Conservation (phyloP, 2,797 vertebrate genomes). For the Poliocrania exsul region DNA sequence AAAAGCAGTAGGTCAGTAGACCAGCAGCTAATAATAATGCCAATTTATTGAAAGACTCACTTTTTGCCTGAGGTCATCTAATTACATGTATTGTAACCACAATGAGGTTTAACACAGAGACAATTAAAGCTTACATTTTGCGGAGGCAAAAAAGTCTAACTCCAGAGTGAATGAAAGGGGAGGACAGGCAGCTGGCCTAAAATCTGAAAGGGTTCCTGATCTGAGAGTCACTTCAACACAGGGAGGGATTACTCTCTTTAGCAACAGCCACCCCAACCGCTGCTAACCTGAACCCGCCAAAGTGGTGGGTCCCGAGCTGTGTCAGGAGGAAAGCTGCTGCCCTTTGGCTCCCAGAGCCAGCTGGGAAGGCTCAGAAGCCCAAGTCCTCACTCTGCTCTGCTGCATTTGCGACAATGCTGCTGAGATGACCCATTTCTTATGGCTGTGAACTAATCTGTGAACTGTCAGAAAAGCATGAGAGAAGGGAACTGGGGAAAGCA, state of each 20-base stretch:
- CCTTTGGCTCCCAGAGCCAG: neutral
- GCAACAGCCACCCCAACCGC: neutral
- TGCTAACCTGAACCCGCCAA: neutral
- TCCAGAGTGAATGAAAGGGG: neutral
- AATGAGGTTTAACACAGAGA: slow-evolving; percentile 18
- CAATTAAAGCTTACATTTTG: slow-evolving; percentile 26
- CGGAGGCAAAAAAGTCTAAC: neutral
- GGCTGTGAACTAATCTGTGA: neutral
- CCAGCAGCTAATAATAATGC: neutral
- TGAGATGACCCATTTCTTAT: neutral
- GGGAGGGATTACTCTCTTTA: neutral
- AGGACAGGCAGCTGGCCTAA: neutral
- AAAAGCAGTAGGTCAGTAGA: neutral
- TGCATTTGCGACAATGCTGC: neutral
- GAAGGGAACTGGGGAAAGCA: neutral
- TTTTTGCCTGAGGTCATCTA: slow-evolving; percentile 33
- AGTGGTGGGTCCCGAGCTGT: accelerated
- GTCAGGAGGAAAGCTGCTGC: neutral
- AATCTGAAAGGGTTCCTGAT: neutral
- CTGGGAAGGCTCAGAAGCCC: neutral
- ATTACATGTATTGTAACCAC: neutral
- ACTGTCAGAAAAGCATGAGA: neutral
- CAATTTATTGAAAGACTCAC: neutral
- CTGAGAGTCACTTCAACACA: neutral
- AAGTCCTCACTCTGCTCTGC: accelerated